Conservation (phyloP, 2,797 vertebrate genomes). For the Enteromius anoplus region DNA sequence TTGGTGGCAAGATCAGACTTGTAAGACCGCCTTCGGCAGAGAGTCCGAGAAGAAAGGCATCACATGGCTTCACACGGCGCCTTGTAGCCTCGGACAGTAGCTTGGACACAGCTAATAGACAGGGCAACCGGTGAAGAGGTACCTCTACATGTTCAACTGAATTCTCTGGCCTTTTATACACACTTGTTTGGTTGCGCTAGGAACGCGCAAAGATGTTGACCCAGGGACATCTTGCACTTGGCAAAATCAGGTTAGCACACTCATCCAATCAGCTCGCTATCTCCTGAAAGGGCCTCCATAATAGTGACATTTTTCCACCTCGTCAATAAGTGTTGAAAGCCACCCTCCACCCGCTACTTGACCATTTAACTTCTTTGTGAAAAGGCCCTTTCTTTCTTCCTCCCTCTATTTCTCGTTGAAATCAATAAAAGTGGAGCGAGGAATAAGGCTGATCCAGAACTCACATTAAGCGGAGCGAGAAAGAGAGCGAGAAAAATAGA, state of each 20-base stretch:
- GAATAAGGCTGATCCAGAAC: conserved; percentile 75
- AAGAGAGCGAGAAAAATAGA: conserved; percentile 45
- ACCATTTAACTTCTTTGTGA: conserved; percentile 87
- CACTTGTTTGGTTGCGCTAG: conserved; percentile 79
- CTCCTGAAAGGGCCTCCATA: conserved; percentile 83
- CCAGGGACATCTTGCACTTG: too few species aligned
- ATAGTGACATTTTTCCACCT: conserved; percentile 89
- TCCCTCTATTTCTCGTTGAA: conserved; percentile 79
- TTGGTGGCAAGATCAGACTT: conserved; percentile 39
- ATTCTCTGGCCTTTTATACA: conserved; percentile 79
- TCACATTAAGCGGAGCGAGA: conserved; percentile 76
- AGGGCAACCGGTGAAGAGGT: conserved; percentile 72
- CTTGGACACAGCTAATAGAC: conserved; percentile 62
- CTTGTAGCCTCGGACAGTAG: conserved; percentile 62
- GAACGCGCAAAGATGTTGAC: conserved; percentile 62
- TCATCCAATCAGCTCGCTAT: conserved; percentile 86
- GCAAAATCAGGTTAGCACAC: conserved; percentile 59
- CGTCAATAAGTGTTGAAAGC: conserved; percentile 87
- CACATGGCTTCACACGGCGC: conserved; percentile 17
- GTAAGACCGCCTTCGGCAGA: conserved; percentile 5
- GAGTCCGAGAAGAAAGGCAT: conserved; percentile 24
- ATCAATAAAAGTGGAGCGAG: conserved; percentile 83
- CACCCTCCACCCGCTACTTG: conserved; percentile 84
- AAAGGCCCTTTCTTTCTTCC: conserved; percentile 82
- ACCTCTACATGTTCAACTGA: conserved; percentile 77